Percentiles rank a stretch among this genome's conserved stretches.
Conservation (phyloP, 2,888 invertebrate genomes). For the Dichetophora obliterata region DNA sequence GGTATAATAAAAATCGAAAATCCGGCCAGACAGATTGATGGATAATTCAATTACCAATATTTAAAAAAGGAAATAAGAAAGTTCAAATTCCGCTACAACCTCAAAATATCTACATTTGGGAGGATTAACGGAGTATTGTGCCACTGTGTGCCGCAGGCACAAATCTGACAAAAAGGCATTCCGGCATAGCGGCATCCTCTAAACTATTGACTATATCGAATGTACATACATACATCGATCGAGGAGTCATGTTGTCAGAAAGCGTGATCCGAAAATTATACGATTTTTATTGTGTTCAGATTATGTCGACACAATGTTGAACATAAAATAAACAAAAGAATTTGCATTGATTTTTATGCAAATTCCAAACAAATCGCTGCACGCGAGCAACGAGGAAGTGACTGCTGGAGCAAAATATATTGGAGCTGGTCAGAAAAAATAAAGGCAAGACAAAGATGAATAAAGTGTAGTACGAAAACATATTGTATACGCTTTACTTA, state of each 20-base stretch:
- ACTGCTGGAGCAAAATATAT: not conserved
- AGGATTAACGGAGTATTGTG: no score
- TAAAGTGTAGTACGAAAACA: not conserved
- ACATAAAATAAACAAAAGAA: conserved; percentile 31
- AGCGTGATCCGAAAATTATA: conserved; percentile 39
- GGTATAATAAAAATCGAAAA: no score
- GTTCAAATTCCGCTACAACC: no score
- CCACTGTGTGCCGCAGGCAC: no score
- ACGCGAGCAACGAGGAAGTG: conserved; percentile 33
- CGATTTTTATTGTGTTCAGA: conserved; percentile 38
- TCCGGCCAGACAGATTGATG: no score
- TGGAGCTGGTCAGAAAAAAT: no score
- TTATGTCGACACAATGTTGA: conserved; percentile 38
- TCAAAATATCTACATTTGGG: no score
- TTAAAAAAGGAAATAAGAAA: no score
- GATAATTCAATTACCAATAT: no score
- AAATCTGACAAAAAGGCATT: not conserved
- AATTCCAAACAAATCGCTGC: conserved; percentile 39
- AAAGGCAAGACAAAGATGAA: not conserved
- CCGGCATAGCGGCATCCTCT: not conserved
- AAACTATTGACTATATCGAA: not conserved
- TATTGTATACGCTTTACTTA: not conserved
- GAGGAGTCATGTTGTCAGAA: conserved; percentile 23
- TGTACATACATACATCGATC: not conserved
- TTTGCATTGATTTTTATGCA: conserved; percentile 40